Conservation (phyloP, 2,797 vertebrate genomes). For the Propithecus perrieri region DNA sequence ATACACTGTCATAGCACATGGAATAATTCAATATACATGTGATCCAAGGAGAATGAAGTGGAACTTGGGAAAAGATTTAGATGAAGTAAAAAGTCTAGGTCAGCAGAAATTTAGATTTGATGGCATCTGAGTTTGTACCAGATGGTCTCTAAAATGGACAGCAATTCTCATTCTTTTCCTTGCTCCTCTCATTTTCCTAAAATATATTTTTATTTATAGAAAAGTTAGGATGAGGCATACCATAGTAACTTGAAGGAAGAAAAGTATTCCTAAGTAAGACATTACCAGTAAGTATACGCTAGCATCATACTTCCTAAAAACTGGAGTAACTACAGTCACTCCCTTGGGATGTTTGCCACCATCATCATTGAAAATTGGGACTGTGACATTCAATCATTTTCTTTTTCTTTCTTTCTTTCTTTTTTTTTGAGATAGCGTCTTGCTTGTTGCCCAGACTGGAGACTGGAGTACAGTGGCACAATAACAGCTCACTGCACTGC, state of each 20-base stretch:
- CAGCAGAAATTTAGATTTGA: background rate
- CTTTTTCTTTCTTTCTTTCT: background rate
- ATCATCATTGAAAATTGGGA: background rate
- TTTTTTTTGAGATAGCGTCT: background rate
- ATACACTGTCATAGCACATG: background rate
- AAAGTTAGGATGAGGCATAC: background rate
- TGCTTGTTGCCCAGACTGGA: background rate
- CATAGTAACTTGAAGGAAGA: background rate
- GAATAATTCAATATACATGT: background rate
- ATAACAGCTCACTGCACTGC: background rate
- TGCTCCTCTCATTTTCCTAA: background rate
- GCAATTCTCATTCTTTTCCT: background rate
- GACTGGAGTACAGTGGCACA: background rate
- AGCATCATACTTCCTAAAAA: background rate
- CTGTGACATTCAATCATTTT: background rate
- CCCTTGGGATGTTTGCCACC: background rate
- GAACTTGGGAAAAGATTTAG: background rate
- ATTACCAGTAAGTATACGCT: background rate
- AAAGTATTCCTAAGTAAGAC: background rate
- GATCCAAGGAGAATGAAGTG: background rate
- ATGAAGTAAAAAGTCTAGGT: background rate
- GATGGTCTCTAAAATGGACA: background rate
- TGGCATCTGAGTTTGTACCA: background rate
- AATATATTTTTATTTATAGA: constrained; percentile 15
- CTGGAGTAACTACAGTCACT: background rate